phyloP scores from a whole-genome alignment of 2,797 vertebrate species.

The Simalia tracyae region DNA sequence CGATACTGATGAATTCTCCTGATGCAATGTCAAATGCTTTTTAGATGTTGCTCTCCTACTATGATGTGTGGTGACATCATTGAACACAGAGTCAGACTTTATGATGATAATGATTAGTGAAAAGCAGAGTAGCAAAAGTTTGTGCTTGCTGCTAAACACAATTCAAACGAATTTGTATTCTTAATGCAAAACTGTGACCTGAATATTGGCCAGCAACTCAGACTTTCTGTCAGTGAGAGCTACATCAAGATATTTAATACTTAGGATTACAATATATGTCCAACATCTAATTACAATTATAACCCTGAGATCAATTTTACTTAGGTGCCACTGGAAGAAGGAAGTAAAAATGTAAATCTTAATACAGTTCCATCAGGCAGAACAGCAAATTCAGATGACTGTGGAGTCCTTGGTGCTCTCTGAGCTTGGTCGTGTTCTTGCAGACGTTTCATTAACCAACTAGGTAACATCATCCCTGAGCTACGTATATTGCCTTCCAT shows the following conservation, averaged over 20 bases:
- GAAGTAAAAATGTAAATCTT: background rate
- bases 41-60: slow-evolving; percentile 25
- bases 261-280: background rate
- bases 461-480: no score
- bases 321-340: background rate
- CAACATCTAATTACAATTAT: slow-evolving; percentile 3
- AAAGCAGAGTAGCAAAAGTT: background rate
- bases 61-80: slow-evolving; percentile 38
- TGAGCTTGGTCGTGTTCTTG: no score
- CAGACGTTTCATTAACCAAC: no score
- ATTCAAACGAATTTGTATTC: fast-evolving
- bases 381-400: background rate
- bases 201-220: background rate
- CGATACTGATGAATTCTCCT: slow-evolving; percentile 22
- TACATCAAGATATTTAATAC: background rate
- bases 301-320: background rate
- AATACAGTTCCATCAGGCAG: background rate
- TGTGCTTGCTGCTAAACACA: fast-evolving
- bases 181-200: fast-evolving
- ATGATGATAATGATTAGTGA: background rate
- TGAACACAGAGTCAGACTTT: slow-evolving; percentile 20
- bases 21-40: slow-evolving; percentile 35
- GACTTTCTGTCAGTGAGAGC: background rate
- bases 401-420: background rate
- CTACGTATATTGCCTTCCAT: no score